These are phyloP conservation scores for Mus spicilegus DNA, from an alignment of 2,113 vertebrate species.

Conservation along the genomic window DNA sequence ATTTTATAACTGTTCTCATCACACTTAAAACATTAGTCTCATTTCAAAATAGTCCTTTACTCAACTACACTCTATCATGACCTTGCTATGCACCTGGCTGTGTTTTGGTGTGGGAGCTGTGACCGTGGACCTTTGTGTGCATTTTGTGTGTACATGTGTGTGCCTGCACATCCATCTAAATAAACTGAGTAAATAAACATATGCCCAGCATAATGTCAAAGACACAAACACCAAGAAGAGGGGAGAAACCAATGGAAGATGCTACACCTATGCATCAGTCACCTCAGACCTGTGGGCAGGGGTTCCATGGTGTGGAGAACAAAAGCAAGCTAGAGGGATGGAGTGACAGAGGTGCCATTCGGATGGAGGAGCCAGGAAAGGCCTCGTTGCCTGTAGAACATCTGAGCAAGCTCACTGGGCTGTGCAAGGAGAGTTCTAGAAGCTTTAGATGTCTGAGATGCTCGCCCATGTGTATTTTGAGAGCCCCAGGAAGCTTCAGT, in stretches of 20 bases:
- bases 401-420: not conserved
- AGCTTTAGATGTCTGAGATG: not conserved
- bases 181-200: not conserved
- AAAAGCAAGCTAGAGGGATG: not conserved
- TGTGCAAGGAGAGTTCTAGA: not conserved
- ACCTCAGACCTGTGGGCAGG: not conserved
- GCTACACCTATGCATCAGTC: rapidly evolving
- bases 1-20: not conserved
- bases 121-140: not conserved
- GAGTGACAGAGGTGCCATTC: not conserved
- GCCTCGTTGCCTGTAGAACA: not conserved
- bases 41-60: not conserved
- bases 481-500: not conserved
- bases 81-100: not conserved
- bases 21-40: not conserved
- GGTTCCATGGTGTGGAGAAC: not conserved
- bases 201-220: not conserved
- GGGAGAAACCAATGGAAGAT: not conserved
- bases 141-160: rapidly evolving
- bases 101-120: not conserved
- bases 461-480: not conserved
- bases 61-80: not conserved
- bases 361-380: not conserved
- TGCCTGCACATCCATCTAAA: not conserved
- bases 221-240: not conserved